Conservation (phyloP, 2,113 vertebrate genomes). For the Rissa tridactyla region DNA sequence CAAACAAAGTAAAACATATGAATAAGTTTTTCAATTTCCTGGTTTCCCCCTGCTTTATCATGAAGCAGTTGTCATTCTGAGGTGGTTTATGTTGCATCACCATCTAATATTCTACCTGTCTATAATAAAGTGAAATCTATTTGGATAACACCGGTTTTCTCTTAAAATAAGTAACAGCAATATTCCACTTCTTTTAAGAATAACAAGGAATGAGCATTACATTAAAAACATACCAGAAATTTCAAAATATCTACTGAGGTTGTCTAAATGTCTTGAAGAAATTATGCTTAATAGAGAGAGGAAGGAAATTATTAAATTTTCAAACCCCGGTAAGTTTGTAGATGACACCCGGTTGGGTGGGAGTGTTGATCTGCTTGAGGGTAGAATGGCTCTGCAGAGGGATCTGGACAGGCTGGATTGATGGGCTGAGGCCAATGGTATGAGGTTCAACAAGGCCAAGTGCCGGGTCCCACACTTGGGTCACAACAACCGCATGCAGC, state of each 20-base stretch:
- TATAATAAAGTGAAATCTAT: neutral
- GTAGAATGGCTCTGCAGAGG: neutral
- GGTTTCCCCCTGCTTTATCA: neutral
- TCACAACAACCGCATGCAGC: neutral
- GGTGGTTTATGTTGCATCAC: neutral
- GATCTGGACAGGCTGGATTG: neutral
- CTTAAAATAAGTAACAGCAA: neutral
- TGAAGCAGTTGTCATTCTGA: neutral
- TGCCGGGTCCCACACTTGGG: neutral
- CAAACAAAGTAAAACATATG: neutral
- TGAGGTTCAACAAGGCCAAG: neutral
- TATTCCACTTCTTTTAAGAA: neutral
- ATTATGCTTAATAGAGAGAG: neutral
- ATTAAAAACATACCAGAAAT: neutral
- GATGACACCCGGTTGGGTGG: rapidly evolving
- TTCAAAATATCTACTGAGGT: neutral
- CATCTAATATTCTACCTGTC: neutral
- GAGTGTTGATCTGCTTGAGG: neutral
- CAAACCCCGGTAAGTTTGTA: neutral
- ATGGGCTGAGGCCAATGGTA: rapidly evolving
- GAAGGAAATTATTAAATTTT: neutral
- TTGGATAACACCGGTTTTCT: neutral
- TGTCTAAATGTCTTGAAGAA: neutral
- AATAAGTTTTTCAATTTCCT: neutral
- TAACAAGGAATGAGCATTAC: neutral